phyloP scores from a whole-genome alignment of 2,888 invertebrate genomes.

The Leptopilina syphax region DNA sequence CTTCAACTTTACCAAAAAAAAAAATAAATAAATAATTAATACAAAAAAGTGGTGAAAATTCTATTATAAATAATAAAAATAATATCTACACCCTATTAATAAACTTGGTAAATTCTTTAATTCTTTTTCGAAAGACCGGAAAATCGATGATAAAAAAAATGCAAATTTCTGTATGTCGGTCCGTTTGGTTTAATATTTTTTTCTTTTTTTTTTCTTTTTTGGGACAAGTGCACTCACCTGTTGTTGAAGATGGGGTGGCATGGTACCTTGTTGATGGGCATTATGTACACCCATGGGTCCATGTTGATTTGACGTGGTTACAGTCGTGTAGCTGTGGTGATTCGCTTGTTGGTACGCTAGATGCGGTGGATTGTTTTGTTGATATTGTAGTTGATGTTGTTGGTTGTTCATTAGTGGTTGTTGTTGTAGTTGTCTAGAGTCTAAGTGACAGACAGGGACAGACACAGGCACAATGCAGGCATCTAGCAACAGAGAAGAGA shows the following conservation, averaged over 20 bases:
- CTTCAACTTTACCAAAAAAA: no score
- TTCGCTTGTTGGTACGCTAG: conserved; percentile 78
- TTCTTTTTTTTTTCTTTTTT: neutral
- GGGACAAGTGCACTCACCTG: conserved; percentile 73
- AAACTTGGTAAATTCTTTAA: no score
- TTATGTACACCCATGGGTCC: conserved; percentile 69
- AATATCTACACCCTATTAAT: no score
- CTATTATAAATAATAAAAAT: no score
- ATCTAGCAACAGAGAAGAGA: conserved; percentile 95
- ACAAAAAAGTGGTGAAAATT: no score
- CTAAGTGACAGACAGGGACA: conserved; percentile 78
- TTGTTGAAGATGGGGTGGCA: conserved; percentile 75
- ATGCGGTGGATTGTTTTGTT: conserved; percentile 77
- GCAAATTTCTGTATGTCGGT: neutral
- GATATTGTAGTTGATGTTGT: conserved; percentile 73
- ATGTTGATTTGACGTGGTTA: conserved; percentile 75
- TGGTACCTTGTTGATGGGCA: conserved; percentile 73
- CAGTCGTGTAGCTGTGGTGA: conserved; percentile 77
- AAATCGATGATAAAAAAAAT: neutral
- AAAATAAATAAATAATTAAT: no score
- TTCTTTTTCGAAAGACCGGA: neutral
- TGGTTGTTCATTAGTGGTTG: conserved; percentile 73
- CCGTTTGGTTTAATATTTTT: conserved; percentile 38
- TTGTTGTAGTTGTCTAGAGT: conserved; percentile 76
- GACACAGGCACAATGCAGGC: conserved; percentile 84